Evolutionary conservation across 2,888 invertebrate species (phyloP), one percentile per base, ranked within the genome.

Genomic region (Eretmocerus hayati): DNA sequence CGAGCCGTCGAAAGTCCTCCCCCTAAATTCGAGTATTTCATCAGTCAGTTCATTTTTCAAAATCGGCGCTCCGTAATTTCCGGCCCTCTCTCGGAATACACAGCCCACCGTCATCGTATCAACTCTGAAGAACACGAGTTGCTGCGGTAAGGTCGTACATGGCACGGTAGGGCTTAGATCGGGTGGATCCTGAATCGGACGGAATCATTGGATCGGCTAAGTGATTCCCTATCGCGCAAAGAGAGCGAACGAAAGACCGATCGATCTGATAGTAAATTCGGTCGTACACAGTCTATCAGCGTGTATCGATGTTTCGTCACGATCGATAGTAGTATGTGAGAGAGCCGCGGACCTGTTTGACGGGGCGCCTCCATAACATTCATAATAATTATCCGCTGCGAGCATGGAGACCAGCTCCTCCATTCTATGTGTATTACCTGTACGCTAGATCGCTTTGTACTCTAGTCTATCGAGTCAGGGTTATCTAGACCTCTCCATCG

Each of bases 21-120:
- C 30, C 8, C 8, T 9, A 30, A 30, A 30, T 30, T 13, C 8
- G 13, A 30, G 30, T 30, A 13, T 39, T 43, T 42, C 36, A 50
- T 46, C 43, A 48, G 43, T 39, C 42, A 35, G 43, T 31, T 53
- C 46, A 49, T 53, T 50, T 46, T 35, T 48, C 31, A 50, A 46
- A 46, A n/a, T 42, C 46, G 35, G 9, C 19, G 36, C 46, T 48
- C 48, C 40, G 46, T 51, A 47, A 46, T 51, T 51, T 47, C 43
- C 46, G 43, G 46, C 43, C 46, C n/a, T 26, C 46, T 20, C 15
- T 23, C 18, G 11, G 26, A 26, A 11, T n/a, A n/a, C 26, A 26
- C 26, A 26, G 26, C 26, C n/a, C n/a, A n/a, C n/a, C n/a, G n/a
- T n/a, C n/a, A n/a, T n/a, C n/a, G n/a, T n/a, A n/a, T n/a, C n/a